phyloP scores from a whole-genome alignment of 2,113 vertebrate species.

The Tricholaema leucomelas region DNA sequence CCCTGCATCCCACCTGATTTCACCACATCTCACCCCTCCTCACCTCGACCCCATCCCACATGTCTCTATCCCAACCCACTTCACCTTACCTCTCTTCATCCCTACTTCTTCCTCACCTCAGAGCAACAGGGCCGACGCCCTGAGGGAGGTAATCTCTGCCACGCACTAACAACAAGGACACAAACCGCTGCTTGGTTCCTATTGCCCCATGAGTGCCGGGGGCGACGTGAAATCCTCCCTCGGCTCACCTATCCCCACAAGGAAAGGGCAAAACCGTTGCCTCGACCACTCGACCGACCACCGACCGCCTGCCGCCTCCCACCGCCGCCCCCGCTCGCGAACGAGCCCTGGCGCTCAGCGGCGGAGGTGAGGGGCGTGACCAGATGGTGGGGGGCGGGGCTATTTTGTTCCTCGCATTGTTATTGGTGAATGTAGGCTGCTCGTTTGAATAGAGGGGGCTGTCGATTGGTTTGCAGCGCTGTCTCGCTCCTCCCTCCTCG shows the following conservation, averaged over 20 bases:
- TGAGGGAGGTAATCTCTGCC: not conserved
- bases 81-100: no score
- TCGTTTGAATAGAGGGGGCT: accelerated
- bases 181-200: not conserved
- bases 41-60: not conserved
- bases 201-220: not conserved
- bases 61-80: not conserved
- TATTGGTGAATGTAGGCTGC: accelerated
- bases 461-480: not conserved
- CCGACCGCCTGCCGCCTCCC: no score
- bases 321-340: no score
- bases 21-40: not conserved
- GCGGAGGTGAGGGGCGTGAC: not conserved
- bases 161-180: no score
- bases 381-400: accelerated
- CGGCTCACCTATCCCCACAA: not conserved
- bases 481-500: not conserved
- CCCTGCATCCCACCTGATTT: not conserved
- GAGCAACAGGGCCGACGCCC: not conserved
- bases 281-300: no score
- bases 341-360: not conserved
- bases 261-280: accelerated
- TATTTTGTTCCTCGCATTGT: accelerated
- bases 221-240: no score
- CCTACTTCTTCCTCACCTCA: not conserved